Conservation (phyloP, 2,888 invertebrate genomes). For the Lasioglossum pauxillum region DNA sequence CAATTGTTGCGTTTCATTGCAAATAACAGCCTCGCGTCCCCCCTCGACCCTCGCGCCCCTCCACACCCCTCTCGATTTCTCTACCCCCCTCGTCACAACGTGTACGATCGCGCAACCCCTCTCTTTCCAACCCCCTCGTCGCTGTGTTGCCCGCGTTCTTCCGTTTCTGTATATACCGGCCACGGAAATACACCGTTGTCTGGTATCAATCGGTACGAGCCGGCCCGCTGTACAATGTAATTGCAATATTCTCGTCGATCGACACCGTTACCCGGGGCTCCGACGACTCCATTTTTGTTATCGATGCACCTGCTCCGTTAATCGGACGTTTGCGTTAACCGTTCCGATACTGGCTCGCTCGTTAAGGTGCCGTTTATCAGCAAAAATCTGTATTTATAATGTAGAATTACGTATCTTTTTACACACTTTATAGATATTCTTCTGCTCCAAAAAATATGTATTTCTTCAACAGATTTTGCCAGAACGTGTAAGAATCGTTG, state of each 20-base stretch:
- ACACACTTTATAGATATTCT: neutral
- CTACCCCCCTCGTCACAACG: neutral
- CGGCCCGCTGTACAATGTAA: constrained; percentile 28
- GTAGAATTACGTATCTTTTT: no score
- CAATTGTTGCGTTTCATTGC: constrained; percentile 81
- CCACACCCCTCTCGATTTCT: neutral
- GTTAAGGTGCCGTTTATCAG: neutral
- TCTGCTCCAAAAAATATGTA: neutral
- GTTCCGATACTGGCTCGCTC: neutral
- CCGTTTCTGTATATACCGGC: constrained; percentile 41
- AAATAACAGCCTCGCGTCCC: constrained; percentile 75
- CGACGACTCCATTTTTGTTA: constrained; percentile 25
- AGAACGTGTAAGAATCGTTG: no score
- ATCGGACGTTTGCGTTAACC: neutral
- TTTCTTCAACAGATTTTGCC: neutral
- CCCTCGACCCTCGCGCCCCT: constrained; percentile 1
- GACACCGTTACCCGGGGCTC: neutral
- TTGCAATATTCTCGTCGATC: constrained; percentile 20
- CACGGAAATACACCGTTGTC: constrained; percentile 57
- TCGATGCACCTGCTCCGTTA: neutral
- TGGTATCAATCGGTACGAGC: constrained; percentile 41
- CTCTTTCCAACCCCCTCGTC: constrained; percentile 2
- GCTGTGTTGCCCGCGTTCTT: constrained; percentile 12
- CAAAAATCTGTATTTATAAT: no score
- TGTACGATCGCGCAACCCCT: neutral